Conservation (phyloP, 2,888 invertebrate species). For the Aleiodes leptofemur region DNA sequence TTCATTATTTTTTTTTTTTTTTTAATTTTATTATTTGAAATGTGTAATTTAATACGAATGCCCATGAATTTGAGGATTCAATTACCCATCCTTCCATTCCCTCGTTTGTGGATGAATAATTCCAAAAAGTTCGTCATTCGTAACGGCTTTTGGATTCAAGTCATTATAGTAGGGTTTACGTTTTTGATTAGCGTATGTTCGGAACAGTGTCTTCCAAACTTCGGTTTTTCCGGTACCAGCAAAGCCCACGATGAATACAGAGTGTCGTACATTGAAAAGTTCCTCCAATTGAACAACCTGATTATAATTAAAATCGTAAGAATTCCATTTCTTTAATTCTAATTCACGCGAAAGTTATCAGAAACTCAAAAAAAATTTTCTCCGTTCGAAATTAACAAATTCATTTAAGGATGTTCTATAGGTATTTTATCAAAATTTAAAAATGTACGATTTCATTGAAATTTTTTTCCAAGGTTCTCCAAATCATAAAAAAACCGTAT, state of each 20-base stretch:
- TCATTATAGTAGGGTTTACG: constrained; percentile 90
- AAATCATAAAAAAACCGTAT: too few species aligned
- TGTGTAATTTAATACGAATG: background rate
- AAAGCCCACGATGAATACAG: constrained; percentile 90
- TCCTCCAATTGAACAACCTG: constrained; percentile 95
- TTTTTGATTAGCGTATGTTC: constrained; percentile 89
- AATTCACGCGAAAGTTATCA: too few species aligned
- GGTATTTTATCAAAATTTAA: too few species aligned
- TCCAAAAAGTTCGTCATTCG: constrained; percentile 96
- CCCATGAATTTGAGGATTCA: background rate
- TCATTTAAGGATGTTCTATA: too few species aligned
- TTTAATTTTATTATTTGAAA: background rate
- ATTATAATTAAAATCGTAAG: constrained; percentile 39
- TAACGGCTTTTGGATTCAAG: constrained; percentile 96
- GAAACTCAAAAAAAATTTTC: too few species aligned
- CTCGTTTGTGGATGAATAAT: constrained; percentile 94
- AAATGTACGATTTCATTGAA: too few species aligned
- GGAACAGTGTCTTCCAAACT: constrained; percentile 93
- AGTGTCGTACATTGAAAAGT: constrained; percentile 94
- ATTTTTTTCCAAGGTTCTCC: too few species aligned
- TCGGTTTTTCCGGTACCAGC: constrained; percentile 95
- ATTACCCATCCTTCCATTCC: constrained; percentile 90
- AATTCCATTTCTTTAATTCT: background rate
- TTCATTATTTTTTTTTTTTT: constrained; percentile 69
- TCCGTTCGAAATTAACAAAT: too few species aligned